phyloP scores from a whole-genome alignment of 1,140 invertebrate genomes.

The Panulirus ornatus region DNA sequence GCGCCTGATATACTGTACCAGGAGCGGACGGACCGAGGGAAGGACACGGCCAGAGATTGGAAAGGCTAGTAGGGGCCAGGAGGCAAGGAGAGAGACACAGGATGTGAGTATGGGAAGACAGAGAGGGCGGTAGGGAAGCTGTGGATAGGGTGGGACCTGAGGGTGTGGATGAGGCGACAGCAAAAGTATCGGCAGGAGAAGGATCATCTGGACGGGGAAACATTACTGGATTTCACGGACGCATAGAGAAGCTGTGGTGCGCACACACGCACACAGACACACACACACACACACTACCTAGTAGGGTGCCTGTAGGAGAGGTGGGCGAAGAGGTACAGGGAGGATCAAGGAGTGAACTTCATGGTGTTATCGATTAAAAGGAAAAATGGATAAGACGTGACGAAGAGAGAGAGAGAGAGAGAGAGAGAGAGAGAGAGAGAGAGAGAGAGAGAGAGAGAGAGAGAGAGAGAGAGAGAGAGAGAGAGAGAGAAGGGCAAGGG shows the following conservation, averaged over 20 bases:
- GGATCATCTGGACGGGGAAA: too few species aligned
- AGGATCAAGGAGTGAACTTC: not conserved
- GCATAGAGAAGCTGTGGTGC: too few species aligned
- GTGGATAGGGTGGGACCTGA: too few species aligned
- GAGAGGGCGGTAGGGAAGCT: not conserved
- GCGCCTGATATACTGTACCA: slow-evolving; percentile 20
- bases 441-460: slow-evolving; percentile 1
- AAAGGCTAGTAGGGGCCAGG: not conserved
- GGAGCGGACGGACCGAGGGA: slow-evolving; percentile 10
- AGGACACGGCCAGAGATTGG: slow-evolving; percentile 4
- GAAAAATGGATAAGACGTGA: not conserved
- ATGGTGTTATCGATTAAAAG: not conserved
- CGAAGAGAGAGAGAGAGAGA: slow-evolving; percentile 15
- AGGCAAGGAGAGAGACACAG: not conserved
- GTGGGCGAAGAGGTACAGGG: not conserved
- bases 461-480: not conserved
- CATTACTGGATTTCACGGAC: too few species aligned
- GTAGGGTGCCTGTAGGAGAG: not conserved
- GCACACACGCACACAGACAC: too few species aligned
- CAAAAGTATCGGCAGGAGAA: too few species aligned
- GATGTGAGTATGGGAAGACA: not conserved
- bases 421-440: slow-evolving; percentile 16
- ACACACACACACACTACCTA: too few species aligned
- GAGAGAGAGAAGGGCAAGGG: not conserved
- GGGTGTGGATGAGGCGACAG: too few species aligned